Conservation (phyloP, 1,140 invertebrate genomes). For the Oedothorax gibbosus region DNA sequence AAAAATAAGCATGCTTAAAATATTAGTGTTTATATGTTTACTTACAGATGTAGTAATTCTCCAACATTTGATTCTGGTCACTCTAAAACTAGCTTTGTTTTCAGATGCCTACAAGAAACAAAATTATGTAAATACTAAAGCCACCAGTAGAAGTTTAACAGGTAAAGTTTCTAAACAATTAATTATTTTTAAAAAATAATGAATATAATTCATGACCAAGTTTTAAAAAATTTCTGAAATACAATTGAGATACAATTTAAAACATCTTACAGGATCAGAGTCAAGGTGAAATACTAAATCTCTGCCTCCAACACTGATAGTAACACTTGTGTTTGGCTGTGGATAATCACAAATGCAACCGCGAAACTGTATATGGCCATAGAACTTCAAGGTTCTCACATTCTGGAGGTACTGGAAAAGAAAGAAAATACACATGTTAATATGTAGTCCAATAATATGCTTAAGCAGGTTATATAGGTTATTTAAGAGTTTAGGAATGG, state of each 20-base stretch:
- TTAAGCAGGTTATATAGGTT: neutral
- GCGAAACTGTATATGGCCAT: conserved; percentile 88
- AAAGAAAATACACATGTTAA: conserved; percentile 52
- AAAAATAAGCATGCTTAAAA: neutral
- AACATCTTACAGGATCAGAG: conserved; percentile 39
- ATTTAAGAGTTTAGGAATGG: neutral
- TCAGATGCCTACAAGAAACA: conserved; percentile 69
- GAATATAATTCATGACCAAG: neutral
- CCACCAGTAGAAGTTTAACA: too few relatives aligned
- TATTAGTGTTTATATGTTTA: conserved; percentile 44
- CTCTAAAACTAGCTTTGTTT: conserved; percentile 87
- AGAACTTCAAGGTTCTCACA: conserved; percentile 84
- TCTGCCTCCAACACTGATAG: conserved; percentile 81
- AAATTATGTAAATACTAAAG: neutral
- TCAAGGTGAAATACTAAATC: conserved; percentile 77
- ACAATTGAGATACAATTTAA: neutral
- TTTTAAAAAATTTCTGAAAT: neutral
- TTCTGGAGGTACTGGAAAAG: conserved; percentile 83
- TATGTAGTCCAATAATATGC: neutral
- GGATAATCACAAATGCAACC: conserved; percentile 84
- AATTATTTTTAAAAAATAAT: neutral
- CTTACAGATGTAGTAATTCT: conserved; percentile 87
- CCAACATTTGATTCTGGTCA: conserved; percentile 96
- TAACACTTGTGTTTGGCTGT: conserved; percentile 74
- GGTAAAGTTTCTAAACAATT: neutral